phyloP scores from a whole-genome alignment of 2,888 invertebrate species.

The Pheosia tremula region DNA sequence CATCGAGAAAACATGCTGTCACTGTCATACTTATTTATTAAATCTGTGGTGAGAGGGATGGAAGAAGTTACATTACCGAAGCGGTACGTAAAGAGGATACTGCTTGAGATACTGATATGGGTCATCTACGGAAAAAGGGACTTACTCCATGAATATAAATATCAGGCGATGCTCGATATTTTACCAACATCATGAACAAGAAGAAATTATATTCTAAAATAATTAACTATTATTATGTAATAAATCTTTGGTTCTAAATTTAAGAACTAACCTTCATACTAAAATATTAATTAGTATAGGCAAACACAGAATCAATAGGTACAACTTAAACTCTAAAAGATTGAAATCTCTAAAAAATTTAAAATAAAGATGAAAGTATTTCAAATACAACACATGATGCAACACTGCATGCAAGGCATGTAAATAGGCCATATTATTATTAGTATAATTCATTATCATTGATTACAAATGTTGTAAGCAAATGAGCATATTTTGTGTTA shows the following conservation, averaged over 20 bases:
- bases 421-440: constrained; percentile 21
- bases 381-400: constrained; percentile 4
- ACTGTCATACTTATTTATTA: no score
- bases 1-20: no score
- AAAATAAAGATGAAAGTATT: constrained; percentile 7
- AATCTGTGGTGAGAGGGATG: no score
- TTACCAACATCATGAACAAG: not conserved
- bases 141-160: no score
- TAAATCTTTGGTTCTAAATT: constrained; percentile 20
- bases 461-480: constrained; percentile 36
- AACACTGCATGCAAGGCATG: constrained; percentile 14
- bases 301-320: constrained; percentile 23
- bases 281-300: constrained; percentile 17
- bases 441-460: constrained; percentile 25
- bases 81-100: no score
- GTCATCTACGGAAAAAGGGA: no score
- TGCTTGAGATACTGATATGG: no score
- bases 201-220: not conserved
- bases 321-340: constrained; percentile 31
- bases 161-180: no score
- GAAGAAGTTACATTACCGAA: no score
- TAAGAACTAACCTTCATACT: constrained; percentile 16
- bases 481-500: constrained; percentile 29
- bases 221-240: not conserved
- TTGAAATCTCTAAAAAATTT: constrained; percentile 10